These are phyloP conservation scores for Streptopelia turtur DNA, from an alignment of 2,797 vertebrate species.

Conservation along the genomic window DNA sequence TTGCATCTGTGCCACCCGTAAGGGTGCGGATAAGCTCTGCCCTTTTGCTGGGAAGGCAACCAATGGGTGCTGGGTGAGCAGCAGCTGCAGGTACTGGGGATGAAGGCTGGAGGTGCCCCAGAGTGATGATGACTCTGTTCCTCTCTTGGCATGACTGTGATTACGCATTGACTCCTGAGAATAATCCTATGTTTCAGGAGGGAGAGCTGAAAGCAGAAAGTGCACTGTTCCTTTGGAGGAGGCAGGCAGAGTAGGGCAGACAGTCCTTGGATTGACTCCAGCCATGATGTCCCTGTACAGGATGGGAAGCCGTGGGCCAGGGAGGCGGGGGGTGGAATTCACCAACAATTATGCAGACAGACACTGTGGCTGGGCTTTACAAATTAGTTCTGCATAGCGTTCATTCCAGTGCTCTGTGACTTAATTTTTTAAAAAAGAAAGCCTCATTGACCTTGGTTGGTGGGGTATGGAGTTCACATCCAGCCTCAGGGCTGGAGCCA, in stretches of 20 bases:
- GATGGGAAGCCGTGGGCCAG: neutral
- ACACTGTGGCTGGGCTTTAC: conserved; percentile 7
- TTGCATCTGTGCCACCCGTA: neutral
- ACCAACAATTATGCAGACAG: conserved; percentile 40
- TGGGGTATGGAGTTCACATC: conserved; percentile 21
- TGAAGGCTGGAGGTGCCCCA: neutral
- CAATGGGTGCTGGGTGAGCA: neutral
- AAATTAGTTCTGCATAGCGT: conserved; percentile 42
- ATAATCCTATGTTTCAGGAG: neutral
- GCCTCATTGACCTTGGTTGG: conserved; percentile 45
- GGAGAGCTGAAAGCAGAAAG: neutral
- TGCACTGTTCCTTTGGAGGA: neutral
- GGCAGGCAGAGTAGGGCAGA: neutral
- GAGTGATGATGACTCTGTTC: neutral
- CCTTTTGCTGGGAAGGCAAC: neutral
- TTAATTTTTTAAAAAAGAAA: conserved; percentile 36
- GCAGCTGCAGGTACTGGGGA: neutral
- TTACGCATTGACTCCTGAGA: neutral
- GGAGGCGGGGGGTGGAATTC: neutral
- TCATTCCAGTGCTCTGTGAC: conserved; percentile 51
- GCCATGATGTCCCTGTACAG: neutral
- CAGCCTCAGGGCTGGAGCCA: conserved; percentile 5
- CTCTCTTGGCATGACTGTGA: neutral
- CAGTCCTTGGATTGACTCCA: neutral
- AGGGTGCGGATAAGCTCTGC: rapidly evolving